These are phyloP conservation scores for Tachina fera DNA, from an alignment of 2,888 invertebrate genomes.

Conservation along the genomic window DNA sequence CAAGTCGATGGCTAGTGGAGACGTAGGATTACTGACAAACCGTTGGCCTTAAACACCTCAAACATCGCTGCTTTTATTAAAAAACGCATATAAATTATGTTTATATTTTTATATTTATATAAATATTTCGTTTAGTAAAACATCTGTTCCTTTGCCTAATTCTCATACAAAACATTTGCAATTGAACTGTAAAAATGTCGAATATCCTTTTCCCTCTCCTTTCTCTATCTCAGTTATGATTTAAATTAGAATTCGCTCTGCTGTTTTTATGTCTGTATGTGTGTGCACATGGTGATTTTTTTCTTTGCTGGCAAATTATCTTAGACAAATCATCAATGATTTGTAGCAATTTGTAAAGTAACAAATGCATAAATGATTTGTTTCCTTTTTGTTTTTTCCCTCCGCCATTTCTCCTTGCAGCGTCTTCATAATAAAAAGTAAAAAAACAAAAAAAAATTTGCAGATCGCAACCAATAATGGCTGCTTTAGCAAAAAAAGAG, in stretches of 20 bases:
- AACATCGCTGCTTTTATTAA: no score
- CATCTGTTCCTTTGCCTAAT: constrained; percentile 10
- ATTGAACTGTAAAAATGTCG: background rate
- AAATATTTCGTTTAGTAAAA: background rate
- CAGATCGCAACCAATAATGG: constrained; percentile 47
- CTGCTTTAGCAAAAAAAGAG: constrained; percentile 36
- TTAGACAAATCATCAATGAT: constrained; percentile 72
- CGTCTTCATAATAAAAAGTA: constrained; percentile 20
- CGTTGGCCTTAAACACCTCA: no score
- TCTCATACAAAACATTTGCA: background rate
- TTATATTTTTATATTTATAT: background rate
- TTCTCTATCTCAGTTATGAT: constrained; percentile 53
- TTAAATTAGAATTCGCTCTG: constrained; percentile 63
- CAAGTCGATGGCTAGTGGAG: no score
- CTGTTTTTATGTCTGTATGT: background rate
- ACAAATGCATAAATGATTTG: constrained; percentile 69
- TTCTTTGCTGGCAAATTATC: constrained; percentile 61
- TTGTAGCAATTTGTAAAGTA: constrained; percentile 72
- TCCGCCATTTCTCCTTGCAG: constrained; percentile 5
- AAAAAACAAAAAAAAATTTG: constrained; percentile 12
- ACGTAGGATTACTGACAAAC: no score
- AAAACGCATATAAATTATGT: background rate
- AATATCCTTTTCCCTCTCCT: background rate
- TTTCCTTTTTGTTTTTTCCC: constrained; percentile 27
- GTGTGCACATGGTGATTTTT: background rate